These are phyloP conservation scores for Drosophila busckii DNA, from an alignment of 1,140 invertebrate species.

Conservation along the genomic window DNA sequence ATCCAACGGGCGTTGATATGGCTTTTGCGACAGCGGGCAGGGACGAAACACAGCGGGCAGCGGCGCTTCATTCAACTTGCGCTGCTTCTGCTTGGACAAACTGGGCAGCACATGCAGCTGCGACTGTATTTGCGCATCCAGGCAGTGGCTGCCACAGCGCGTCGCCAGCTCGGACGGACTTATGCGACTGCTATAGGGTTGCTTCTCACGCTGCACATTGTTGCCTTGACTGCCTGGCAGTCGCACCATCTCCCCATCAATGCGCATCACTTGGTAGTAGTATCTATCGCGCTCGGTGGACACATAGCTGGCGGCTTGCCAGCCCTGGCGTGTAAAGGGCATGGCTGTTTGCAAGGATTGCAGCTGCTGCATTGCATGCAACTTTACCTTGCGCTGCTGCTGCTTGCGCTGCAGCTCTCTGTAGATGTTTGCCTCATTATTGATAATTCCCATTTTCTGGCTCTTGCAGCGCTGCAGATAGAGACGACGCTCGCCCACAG, in stretches of 20 bases:
- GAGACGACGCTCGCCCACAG: slow-evolving; percentile 65
- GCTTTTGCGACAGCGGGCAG: slow-evolving; percentile 68
- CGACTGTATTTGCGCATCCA: slow-evolving; percentile 33
- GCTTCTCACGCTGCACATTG: slow-evolving; percentile 54
- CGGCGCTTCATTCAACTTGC: slow-evolving; percentile 53
- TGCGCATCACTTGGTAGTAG: slow-evolving; percentile 62
- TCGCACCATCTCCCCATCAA: slow-evolving; percentile 55
- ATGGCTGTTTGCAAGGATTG: slow-evolving; percentile 45
- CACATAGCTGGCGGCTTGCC: slow-evolving; percentile 74
- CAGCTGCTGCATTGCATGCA: slow-evolving; percentile 42
- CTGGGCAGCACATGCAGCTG: slow-evolving; percentile 45
- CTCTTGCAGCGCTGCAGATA: slow-evolving; percentile 65
- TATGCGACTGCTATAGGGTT: slow-evolving; percentile 42
- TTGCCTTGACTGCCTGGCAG: slow-evolving; percentile 60
- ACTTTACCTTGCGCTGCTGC: slow-evolving; percentile 57
- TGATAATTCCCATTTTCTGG: slow-evolving; percentile 69
- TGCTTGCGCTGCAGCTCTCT: slow-evolving; percentile 66
- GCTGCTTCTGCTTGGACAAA: slow-evolving; percentile 8
- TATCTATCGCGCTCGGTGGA: slow-evolving; percentile 61
- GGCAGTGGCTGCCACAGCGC: slow-evolving; percentile 23
- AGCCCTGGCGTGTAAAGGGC: slow-evolving; percentile 70
- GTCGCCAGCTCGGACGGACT: slow-evolving; percentile 2
- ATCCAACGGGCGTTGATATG: slow-evolving; percentile 56
- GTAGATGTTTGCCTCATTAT: slow-evolving; percentile 74
- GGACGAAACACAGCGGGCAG: slow-evolving; percentile 55